Evolutionary conservation across 2,113 vertebrate species (phyloP).

Genomic region (Choloepus hoffmanni): DNA sequence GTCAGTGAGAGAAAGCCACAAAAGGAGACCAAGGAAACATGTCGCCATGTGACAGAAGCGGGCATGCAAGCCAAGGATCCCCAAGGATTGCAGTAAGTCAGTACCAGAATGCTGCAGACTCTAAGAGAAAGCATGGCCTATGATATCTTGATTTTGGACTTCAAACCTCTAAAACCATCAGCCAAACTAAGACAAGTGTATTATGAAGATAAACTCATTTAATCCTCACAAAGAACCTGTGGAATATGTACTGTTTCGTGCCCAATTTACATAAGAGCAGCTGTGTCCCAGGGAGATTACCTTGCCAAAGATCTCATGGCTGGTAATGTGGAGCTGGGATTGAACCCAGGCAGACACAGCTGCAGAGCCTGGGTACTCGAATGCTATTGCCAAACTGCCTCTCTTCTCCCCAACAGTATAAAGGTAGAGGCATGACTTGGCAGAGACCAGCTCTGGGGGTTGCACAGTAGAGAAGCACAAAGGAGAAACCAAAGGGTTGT

Average conservation of each 20-base stretch:
- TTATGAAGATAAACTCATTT: background rate
- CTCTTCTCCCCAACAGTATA: background rate
- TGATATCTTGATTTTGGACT: too few species aligned
- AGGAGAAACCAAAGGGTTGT: background rate
- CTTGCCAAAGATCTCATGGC: background rate
- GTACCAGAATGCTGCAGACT: too few species aligned
- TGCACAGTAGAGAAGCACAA: background rate
- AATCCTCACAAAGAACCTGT: background rate
- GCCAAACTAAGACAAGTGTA: background rate
- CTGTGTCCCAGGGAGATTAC: background rate
- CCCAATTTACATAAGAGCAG: background rate
- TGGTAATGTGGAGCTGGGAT: background rate
- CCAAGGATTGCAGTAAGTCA: too few species aligned
- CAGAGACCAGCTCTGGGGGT: background rate
- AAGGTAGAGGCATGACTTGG: background rate
- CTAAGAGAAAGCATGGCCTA: too few species aligned
- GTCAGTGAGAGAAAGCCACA: too few species aligned
- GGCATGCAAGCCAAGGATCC: too few species aligned
- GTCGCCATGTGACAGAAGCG: too few species aligned
- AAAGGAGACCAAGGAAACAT: too few species aligned
- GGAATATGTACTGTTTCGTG: background rate
- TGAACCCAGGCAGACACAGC: background rate
- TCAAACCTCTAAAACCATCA: too few species aligned
- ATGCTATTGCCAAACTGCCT: background rate
- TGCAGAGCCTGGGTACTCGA: background rate